Evolutionary conservation across 2,797 vertebrate genomes (phyloP), one percentile per base, ranked within the genome.

Genomic region (Halcyon leucocephala): DNA sequence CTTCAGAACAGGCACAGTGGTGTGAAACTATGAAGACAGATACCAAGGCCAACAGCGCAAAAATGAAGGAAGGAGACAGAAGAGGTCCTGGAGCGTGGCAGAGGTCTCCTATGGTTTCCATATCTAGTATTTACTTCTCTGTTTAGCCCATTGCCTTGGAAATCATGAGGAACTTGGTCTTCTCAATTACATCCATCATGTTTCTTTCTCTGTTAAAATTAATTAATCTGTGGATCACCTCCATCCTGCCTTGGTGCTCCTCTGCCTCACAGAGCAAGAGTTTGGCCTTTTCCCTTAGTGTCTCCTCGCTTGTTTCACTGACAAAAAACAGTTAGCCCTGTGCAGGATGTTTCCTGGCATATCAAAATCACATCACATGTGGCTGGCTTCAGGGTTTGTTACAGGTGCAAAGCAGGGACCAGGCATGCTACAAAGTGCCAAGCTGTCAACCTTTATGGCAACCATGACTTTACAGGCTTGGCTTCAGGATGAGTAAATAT

Each of bases 1-100:
- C 39, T 26, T 39, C 3, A 1, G 24, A 89, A 55, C 0, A 1
- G 52, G 22, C 42, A 55, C 14, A 42, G 29, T 9, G 4, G 24
- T 39, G 14, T 42, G 78, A 64, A 86, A 60, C 48, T 74, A 4
- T 39, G 31, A 86, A 74, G 44, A 49, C 20, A 42, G 29, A 67
- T 19, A 25, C 55, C 7, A 33, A 79, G 55, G 33, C 55, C 44
- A 74, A 26, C 16, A 67, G 28, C 33, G 76, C n/a, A 14, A 35
- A 79, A 82, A 61, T 15, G 5, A 84, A 70, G n/a, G 9, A 10
- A 79, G 11, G 44, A 29, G 10, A 12, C 10, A 39, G 73, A 62
- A 72, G 24, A 29, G 7, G 1, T 51, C 57, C n/a, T 76, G 49
- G 29, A 64, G 14, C 3, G 0, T 57, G 19, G 10, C 31, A 91